These are phyloP conservation scores for Lamprologus callipterus DNA, from an alignment of 2,113 vertebrate species.

Conservation along the genomic window DNA sequence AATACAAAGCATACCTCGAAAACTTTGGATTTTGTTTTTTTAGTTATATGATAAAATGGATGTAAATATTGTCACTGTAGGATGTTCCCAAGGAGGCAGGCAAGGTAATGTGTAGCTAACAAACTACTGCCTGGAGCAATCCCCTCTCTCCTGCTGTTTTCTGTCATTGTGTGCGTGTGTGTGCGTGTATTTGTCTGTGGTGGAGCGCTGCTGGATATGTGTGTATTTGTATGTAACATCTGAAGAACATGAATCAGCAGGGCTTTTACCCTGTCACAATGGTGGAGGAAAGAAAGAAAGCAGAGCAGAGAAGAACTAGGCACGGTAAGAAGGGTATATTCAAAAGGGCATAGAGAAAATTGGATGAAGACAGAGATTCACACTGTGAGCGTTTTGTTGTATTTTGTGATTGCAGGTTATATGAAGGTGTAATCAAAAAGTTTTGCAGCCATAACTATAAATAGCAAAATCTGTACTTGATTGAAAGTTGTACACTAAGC, in stretches of 20 bases:
- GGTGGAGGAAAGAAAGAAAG: not conserved
- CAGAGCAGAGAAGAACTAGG: not conserved
- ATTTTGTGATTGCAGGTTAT: not conserved
- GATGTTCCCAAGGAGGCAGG: constrained; percentile 14
- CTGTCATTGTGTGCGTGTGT: constrained; percentile 28
- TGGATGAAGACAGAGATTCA: not conserved
- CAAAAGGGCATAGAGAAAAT: not conserved
- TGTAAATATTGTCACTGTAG: constrained; percentile 33
- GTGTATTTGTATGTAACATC: not conserved
- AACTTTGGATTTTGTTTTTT: not conserved
- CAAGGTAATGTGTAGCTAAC: constrained; percentile 40
- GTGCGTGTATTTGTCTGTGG: not conserved
- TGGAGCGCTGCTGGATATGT: not conserved
- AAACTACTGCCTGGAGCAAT: constrained; percentile 39
- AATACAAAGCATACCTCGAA: not conserved
- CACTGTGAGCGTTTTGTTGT: not conserved
- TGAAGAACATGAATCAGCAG: constrained; percentile 34
- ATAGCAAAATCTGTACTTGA: not conserved
- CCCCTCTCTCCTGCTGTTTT: constrained; percentile 44
- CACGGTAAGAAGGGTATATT: not conserved
- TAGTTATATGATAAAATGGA: not conserved
- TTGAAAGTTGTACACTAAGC: not conserved
- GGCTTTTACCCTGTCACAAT: constrained; percentile 1
- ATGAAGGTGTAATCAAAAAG: not conserved
- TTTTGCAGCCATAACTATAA: not conserved